Percentiles rank a stretch among this genome's conserved stretches.
These are phyloP conservation scores for Jordanella pulchra DNA, from an alignment of 2,797 vertebrate genomes.

Conservation along the genomic window DNA sequence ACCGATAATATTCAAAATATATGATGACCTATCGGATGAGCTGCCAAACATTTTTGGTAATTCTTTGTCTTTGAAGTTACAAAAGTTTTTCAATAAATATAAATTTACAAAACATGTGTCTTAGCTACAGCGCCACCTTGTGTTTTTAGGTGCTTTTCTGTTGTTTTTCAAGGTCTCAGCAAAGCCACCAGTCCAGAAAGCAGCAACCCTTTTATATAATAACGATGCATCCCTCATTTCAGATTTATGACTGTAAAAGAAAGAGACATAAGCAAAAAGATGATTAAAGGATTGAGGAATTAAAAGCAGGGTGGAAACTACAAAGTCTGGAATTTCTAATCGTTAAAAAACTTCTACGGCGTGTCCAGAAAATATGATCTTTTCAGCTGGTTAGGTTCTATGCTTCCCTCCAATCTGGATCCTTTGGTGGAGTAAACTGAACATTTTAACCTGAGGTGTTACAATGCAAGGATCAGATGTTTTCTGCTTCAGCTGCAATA, in stretches of 20 bases:
- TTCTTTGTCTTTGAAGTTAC: background rate
- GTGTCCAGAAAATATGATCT: too few species aligned
- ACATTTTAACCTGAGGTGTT: conserved; percentile 73
- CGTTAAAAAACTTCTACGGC: too few species aligned
- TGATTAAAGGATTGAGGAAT: background rate
- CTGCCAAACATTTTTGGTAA: background rate
- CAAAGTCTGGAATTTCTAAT: too few species aligned
- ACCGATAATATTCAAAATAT: background rate
- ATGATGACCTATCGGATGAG: too few species aligned
- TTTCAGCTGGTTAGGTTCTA: too few species aligned
- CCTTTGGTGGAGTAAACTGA: conserved; percentile 78
- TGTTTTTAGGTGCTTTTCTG: conserved; percentile 49
- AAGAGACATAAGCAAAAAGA: conserved; percentile 11
- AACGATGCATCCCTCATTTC: conserved; percentile 77
- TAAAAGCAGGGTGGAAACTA: too few species aligned
- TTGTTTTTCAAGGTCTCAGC: conserved; percentile 70
- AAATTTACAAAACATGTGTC: background rate
- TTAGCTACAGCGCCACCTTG: conserved; percentile 64
- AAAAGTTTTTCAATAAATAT: background rate
- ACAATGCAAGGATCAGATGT: conserved; percentile 70
- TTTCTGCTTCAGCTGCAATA: conserved; percentile 68
- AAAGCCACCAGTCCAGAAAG: conserved; percentile 79
- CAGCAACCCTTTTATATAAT: conserved; percentile 69
- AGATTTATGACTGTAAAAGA: conserved; percentile 81
- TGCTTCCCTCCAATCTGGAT: conserved; percentile 82